These are phyloP conservation scores for Scarus forsteni DNA, from an alignment of 2,797 vertebrate genomes.

Conservation along the genomic window DNA sequence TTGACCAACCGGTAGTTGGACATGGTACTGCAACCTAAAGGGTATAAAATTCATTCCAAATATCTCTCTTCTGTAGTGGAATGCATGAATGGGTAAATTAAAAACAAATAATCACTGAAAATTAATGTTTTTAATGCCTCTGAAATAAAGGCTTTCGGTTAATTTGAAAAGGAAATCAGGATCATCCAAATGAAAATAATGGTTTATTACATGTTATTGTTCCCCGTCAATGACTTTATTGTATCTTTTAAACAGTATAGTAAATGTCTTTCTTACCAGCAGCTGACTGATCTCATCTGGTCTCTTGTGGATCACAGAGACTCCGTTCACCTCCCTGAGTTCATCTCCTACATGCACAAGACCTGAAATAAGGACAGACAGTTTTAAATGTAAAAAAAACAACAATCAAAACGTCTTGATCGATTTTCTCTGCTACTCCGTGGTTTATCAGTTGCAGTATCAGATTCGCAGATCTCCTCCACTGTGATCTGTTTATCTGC, in stretches of 20 bases:
- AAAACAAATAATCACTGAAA: too few relatives aligned
- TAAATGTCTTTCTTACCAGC: constrained; percentile 82
- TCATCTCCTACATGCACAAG: constrained; percentile 96
- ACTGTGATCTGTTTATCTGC: constrained; percentile 38
- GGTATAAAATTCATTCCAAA: too few relatives aligned
- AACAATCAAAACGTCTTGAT: not conserved
- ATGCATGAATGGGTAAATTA: too few relatives aligned
- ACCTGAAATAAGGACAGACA: constrained; percentile 79
- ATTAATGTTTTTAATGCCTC: too few relatives aligned
- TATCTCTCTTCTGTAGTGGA: too few relatives aligned
- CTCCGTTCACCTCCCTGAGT: constrained; percentile 94
- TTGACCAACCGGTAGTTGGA: too few relatives aligned
- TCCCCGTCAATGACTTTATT: not conserved
- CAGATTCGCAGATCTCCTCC: constrained; percentile 30
- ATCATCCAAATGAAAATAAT: too few relatives aligned
- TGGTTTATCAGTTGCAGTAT: constrained; percentile 11
- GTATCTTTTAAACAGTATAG: not conserved
- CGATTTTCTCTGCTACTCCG: not conserved
- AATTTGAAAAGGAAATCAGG: too few relatives aligned
- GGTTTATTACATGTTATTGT: too few relatives aligned
- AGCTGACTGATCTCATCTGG: constrained; percentile 98
- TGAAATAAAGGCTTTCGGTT: too few relatives aligned
- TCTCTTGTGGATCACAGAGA: constrained; percentile 93
- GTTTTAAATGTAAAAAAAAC: not conserved
- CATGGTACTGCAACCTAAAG: too few relatives aligned